Percentiles rank a stretch among this genome's conserved stretches.
Conservation (phyloP, 2,113 vertebrate species). For the Agapornis roseicollis region DNA sequence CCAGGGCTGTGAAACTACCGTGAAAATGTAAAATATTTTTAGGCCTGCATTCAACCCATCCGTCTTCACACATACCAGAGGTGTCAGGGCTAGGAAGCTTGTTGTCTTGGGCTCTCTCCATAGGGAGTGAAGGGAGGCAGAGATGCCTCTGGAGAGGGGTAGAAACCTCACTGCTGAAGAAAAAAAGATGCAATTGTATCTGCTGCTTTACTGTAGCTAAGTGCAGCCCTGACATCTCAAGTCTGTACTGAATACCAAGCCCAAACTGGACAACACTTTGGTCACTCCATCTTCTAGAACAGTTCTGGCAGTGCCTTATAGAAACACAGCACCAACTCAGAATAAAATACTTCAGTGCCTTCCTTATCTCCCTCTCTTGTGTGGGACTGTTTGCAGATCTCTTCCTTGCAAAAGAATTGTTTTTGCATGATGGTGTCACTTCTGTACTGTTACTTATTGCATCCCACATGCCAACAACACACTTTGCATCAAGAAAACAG, state of each 20-base stretch:
- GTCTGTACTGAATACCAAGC: neutral
- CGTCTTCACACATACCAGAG: conserved; percentile 52
- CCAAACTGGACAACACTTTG: neutral
- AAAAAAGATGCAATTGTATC: neutral
- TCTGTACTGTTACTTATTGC: neutral
- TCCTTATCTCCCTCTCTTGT: neutral
- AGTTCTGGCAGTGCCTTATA: neutral
- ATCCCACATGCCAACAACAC: neutral
- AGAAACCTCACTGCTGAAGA: neutral
- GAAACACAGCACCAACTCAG: neutral
- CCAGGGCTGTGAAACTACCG: conserved; percentile 46
- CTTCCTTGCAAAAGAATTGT: neutral
- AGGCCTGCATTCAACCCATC: conserved; percentile 36
- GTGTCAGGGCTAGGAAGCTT: conserved; percentile 40
- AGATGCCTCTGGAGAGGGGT: neutral
- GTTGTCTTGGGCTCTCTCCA: conserved; percentile 21
- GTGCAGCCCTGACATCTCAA: neutral
- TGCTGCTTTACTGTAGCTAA: neutral
- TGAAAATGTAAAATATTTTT: conserved; percentile 60
- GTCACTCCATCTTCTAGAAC: neutral
- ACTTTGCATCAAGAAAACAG: neutral
- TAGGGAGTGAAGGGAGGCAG: neutral
- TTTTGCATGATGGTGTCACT: neutral
- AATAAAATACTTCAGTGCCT: neutral
- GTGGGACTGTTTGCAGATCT: neutral